phyloP scores from a whole-genome alignment of 2,888 invertebrate species.

The Meteorus colon region DNA sequence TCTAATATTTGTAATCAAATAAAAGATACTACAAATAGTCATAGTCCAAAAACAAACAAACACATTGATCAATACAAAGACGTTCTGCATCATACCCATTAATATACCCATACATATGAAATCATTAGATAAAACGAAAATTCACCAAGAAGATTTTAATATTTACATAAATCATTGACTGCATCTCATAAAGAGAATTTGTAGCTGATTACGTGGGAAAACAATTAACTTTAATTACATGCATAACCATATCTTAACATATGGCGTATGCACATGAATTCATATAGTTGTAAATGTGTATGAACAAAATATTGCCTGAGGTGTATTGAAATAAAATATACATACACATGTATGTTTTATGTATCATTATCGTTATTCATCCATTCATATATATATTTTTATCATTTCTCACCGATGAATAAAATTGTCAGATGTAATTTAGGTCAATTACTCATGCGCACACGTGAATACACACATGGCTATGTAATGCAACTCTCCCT shows the following conservation, averaged over 20 bases:
- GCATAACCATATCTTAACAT: too few species aligned
- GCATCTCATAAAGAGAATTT: not conserved
- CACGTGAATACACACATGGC: slow-evolving; percentile 5
- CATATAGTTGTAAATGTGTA: not conserved
- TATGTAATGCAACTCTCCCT: slow-evolving; percentile 1
- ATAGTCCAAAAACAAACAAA: too few species aligned
- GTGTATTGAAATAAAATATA: not conserved
- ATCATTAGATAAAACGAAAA: not conserved
- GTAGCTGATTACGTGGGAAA: slow-evolving; percentile 1
- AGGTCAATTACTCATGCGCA: slow-evolving; percentile 1
- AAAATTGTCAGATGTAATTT: slow-evolving; percentile 4
- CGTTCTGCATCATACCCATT: too few species aligned
- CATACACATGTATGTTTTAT: not conserved
- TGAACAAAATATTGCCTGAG: not conserved
- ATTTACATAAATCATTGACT: not conserved
- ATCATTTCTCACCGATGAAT: not conserved
- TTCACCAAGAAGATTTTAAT: not conserved
- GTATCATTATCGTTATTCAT: slow-evolving; percentile 2
- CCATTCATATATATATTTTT: not conserved
- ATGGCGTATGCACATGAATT: not conserved
- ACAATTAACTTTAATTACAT: not conserved
- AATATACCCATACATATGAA: not conserved
- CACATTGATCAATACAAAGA: too few species aligned
- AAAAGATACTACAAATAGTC: too few species aligned
- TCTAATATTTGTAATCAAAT: too few species aligned